Percentiles rank a stretch among this genome's conserved stretches.
These are phyloP conservation scores for Polietes domitor DNA, from an alignment of 2,888 invertebrate genomes.

Conservation along the genomic window DNA sequence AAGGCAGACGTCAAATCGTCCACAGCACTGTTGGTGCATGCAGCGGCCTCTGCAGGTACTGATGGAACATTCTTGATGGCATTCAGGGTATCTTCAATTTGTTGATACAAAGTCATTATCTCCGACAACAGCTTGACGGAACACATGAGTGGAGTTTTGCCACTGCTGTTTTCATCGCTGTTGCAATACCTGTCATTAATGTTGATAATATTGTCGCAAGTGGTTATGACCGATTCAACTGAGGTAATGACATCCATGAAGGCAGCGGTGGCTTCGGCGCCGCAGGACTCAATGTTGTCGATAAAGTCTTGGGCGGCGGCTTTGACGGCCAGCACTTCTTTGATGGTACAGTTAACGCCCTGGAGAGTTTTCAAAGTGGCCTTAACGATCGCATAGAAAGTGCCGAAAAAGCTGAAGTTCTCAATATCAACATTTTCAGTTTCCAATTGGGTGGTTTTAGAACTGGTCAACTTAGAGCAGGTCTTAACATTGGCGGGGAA, in stretches of 20 bases:
- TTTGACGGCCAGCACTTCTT: slow-evolving; percentile 70
- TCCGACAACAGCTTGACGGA: slow-evolving; percentile 63
- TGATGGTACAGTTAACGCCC: slow-evolving; percentile 73
- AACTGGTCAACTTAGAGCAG: slow-evolving; percentile 56
- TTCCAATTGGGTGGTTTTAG: no score
- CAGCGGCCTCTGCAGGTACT: slow-evolving; percentile 60
- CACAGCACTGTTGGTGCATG: slow-evolving; percentile 42
- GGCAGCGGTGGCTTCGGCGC: slow-evolving; percentile 67
- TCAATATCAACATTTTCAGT: no score
- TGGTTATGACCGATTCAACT: slow-evolving; percentile 70
- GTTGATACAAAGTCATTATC: slow-evolving; percentile 63
- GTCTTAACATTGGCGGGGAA: slow-evolving; percentile 49
- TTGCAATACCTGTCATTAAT: slow-evolving; percentile 68
- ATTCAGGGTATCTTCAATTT: slow-evolving; percentile 57
- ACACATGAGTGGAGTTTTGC: slow-evolving; percentile 62
- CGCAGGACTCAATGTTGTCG: slow-evolving; percentile 68
- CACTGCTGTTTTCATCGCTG: slow-evolving; percentile 41
- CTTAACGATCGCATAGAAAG: slow-evolving; percentile 59
- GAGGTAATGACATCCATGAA: slow-evolving; percentile 69
- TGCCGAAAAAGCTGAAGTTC: no score
- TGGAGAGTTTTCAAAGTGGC: slow-evolving; percentile 69
- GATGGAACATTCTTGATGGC: slow-evolving; percentile 70
- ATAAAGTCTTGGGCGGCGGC: slow-evolving; percentile 68
- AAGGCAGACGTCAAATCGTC: slow-evolving; percentile 50
- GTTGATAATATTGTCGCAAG: slow-evolving; percentile 69